Evolutionary conservation across 53 echinoderm and acorn worm genomes (phyloP).

Genomic region (Crossaster papposus): DNA sequence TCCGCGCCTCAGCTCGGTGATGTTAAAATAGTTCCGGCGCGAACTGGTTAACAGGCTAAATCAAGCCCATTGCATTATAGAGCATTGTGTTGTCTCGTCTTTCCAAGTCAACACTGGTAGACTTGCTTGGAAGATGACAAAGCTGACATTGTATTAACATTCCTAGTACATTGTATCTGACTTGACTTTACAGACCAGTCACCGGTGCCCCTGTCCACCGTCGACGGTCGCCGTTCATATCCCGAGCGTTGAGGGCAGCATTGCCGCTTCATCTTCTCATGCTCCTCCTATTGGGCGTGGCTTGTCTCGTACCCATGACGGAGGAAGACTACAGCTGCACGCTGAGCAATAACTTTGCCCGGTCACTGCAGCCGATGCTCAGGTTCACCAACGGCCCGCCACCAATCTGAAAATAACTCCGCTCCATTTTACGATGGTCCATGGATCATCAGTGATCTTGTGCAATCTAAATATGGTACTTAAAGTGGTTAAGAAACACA

Average conservation of each 20-base stretch:
- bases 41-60: too few species aligned
- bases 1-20: too few species aligned
- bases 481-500: background rate
- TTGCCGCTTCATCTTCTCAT: constrained; percentile 94
- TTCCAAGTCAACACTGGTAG: too few species aligned
- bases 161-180: background rate
- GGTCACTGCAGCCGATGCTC: constrained; percentile 92
- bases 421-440: background rate
- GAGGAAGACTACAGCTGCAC: constrained; percentile 98
- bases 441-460: background rate
- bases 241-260: constrained; percentile 83
- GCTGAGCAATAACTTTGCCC: constrained; percentile 96
- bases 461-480: constrained; percentile 10
- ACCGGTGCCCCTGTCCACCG: constrained; percentile 42
- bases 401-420: constrained; percentile 57
- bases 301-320: constrained; percentile 96
- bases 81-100: too few species aligned
- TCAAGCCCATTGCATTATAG: too few species aligned
- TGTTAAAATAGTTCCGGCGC: too few species aligned
- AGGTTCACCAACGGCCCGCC: constrained; percentile 97
- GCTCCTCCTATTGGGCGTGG: constrained; percentile 97
- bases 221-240: constrained; percentile 73
- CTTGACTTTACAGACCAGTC: constrained; percentile 33
- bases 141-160: too few species aligned
- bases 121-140: too few species aligned